Percentiles rank a stretch among this genome's conserved stretches.
phyloP scores from a whole-genome alignment of 2,888 invertebrate genomes.

The Torymus tubicola region DNA sequence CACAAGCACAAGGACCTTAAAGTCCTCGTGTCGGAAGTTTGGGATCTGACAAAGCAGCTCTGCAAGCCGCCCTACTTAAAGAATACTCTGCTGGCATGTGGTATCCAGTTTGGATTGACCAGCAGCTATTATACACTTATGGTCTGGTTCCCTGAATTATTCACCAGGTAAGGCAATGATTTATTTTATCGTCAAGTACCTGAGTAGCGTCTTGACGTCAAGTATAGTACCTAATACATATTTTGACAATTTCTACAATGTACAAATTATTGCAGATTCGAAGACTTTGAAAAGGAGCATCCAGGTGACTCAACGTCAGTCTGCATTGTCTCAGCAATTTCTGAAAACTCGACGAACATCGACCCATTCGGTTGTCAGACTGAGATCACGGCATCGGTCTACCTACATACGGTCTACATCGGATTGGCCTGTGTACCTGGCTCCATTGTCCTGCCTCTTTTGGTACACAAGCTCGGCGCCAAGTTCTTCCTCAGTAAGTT shows the following conservation, averaged over 20 bases:
- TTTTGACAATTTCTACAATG: too few relatives aligned
- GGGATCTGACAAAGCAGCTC: constrained; percentile 85
- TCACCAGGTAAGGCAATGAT: constrained; percentile 74
- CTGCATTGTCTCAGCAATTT: constrained; percentile 84
- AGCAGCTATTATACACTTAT: constrained; percentile 94
- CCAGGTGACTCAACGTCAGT: constrained; percentile 85
- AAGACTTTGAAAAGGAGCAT: constrained; percentile 83
- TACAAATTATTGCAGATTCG: constrained; percentile 80
- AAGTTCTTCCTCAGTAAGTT: constrained; percentile 88
- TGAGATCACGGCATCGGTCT: constrained; percentile 82
- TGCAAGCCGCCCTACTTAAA: constrained; percentile 86
- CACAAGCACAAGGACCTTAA: constrained; percentile 86
- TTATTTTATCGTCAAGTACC: too few relatives aligned
- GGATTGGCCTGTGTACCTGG: constrained; percentile 89
- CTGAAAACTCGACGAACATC: constrained; percentile 69
- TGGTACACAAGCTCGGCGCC: constrained; percentile 87
- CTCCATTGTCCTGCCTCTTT: constrained; percentile 87
- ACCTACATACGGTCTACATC: constrained; percentile 86
- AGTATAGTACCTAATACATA: too few relatives aligned
- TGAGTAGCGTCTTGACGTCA: too few relatives aligned
- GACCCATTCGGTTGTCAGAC: constrained; percentile 81
- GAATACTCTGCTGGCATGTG: constrained; percentile 86
- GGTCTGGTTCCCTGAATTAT: constrained; percentile 95
- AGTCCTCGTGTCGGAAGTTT: constrained; percentile 83
- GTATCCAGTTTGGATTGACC: constrained; percentile 90